phyloP scores from a whole-genome alignment of 2,888 invertebrate species.

The Thymelicus sylvestris region DNA sequence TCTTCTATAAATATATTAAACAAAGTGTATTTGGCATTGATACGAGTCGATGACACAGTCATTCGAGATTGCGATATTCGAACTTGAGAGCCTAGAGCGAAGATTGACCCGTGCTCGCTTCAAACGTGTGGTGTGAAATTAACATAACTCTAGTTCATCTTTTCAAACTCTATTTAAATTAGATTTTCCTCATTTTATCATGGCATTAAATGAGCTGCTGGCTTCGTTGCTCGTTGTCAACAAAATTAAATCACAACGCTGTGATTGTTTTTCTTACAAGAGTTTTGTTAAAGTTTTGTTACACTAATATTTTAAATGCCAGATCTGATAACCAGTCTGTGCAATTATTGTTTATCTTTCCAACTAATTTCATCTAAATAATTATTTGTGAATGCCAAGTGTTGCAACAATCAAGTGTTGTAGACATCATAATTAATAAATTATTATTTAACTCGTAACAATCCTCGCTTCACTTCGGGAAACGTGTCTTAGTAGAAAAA shows the following conservation, averaged over 20 bases:
- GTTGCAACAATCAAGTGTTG: background rate
- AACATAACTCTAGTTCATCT: too few relatives aligned
- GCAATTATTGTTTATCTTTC: background rate
- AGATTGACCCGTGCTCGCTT: background rate
- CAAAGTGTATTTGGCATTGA: slow-evolving; percentile 26
- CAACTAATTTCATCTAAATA: background rate
- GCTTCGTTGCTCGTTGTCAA: too few relatives aligned
- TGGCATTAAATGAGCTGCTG: background rate
- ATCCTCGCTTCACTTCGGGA: too few relatives aligned
- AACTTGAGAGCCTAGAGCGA: background rate
- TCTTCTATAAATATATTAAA: slow-evolving; percentile 19
- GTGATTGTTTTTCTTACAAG: too few relatives aligned
- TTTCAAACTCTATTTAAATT: too few relatives aligned
- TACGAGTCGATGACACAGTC: slow-evolving; percentile 28
- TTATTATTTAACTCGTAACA: too few relatives aligned
- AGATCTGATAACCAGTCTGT: background rate
- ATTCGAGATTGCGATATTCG: slow-evolving; percentile 8
- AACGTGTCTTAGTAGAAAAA: too few relatives aligned
- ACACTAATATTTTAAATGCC: background rate
- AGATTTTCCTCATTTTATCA: too few relatives aligned
- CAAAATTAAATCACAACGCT: too few relatives aligned
- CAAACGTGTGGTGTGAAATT: too few relatives aligned
- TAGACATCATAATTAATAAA: too few relatives aligned
- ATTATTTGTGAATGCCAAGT: slow-evolving; percentile 1
- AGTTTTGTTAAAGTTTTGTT: background rate